phyloP scores from a whole-genome alignment of 2,797 vertebrate species.

The Gymnoscopelus microlampas region DNA sequence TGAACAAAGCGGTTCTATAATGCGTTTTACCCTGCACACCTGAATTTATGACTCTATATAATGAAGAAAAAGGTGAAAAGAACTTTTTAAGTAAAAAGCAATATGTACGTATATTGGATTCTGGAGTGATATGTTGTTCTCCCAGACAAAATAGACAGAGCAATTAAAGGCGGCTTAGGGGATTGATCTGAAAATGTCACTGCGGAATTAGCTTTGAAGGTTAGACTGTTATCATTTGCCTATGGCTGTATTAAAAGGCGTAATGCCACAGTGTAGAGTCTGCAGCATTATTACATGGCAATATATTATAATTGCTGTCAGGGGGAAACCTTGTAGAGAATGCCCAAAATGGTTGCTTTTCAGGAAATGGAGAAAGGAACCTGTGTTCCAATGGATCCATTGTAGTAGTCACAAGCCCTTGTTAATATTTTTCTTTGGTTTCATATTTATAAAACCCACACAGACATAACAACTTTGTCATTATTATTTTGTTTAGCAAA shows the following conservation, averaged over 20 bases:
- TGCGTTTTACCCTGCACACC: constrained; percentile 37
- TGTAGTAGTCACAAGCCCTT: too few species aligned
- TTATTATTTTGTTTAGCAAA: too few species aligned
- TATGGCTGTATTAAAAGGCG: background rate
- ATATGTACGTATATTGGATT: background rate
- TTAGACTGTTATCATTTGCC: background rate
- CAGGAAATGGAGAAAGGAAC: too few species aligned
- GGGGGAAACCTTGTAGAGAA: too few species aligned
- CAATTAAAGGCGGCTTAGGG: background rate
- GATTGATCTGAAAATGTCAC: background rate
- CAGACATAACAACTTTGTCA: too few species aligned
- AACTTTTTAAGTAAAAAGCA: background rate
- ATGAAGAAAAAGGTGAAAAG: background rate
- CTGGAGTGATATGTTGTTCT: background rate
- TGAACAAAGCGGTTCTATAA: constrained; percentile 33
- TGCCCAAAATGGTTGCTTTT: too few species aligned
- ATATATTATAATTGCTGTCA: too few species aligned
- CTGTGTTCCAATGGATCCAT: too few species aligned
- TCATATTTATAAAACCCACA: too few species aligned
- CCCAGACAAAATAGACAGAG: background rate
- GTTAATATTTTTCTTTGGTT: too few species aligned
- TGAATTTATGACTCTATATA: constrained; percentile 23
- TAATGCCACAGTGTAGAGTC: background rate
- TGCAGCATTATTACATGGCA: too few species aligned
- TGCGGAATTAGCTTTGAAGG: background rate